Evolutionary conservation across 2,888 invertebrate genomes (phyloP).

Genomic region (Dasypogon diadema): DNA sequence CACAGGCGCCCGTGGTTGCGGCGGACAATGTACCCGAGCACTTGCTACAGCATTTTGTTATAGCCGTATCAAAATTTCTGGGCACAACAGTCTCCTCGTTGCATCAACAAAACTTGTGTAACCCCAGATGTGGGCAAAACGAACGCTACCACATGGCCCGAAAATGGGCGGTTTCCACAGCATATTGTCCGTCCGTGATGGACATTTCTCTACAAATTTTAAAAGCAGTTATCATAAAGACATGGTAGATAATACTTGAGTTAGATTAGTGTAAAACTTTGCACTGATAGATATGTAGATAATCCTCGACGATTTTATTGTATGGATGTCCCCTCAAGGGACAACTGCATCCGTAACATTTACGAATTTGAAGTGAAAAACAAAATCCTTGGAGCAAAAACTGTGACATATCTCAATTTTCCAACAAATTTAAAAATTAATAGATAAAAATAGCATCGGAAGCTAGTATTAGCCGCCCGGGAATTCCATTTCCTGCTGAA

Average conservation of each 20-base stretch:
- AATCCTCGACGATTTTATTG: too few relatives aligned
- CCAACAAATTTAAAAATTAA: slow-evolving; percentile 23
- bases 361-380: neutral
- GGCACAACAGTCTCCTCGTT: neutral
- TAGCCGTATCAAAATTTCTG: slow-evolving; percentile 13
- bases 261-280: too few relatives aligned
- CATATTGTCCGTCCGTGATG: neutral
- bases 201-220: neutral
- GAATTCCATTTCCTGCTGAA: slow-evolving; percentile 28
- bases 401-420: slow-evolving; percentile 5
- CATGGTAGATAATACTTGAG: too few relatives aligned
- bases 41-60: neutral
- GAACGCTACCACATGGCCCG: neutral
- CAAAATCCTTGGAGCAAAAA: neutral
- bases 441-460: slow-evolving; percentile 13
- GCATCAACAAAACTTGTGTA: slow-evolving; percentile 15
- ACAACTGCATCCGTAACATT: neutral
- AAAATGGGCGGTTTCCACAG: slow-evolving; percentile 25
- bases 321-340: too few relatives aligned
- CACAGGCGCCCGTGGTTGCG: slow-evolving; percentile 27
- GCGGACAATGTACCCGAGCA: slow-evolving; percentile 23
- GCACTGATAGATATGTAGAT: too few relatives aligned
- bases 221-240: neutral
- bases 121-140: neutral
- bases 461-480: slow-evolving; percentile 22